Percentiles rank a stretch among this genome's conserved stretches.
Conservation (phyloP, 2,888 invertebrate genomes). For the Copidosoma aretas region DNA sequence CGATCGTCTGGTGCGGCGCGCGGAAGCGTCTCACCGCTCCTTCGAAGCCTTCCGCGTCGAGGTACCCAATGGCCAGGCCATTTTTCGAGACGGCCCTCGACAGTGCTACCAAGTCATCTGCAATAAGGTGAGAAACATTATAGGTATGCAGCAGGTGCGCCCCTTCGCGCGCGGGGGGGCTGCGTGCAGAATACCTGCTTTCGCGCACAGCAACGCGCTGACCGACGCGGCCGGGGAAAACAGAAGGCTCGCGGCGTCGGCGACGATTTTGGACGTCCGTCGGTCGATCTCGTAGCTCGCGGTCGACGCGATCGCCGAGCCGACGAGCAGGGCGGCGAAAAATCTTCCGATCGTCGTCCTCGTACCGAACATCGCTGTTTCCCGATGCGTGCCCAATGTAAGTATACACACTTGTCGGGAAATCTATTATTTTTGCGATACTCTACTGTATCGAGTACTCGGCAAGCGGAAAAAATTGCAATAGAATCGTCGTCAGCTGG, state of each 20-base stretch:
- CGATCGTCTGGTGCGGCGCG: slow-evolving; percentile 42
- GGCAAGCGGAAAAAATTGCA: too few relatives aligned
- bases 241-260: slow-evolving; percentile 7
- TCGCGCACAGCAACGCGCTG: slow-evolving; percentile 22
- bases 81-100: slow-evolving; percentile 47
- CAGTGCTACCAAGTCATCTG: slow-evolving; percentile 45
- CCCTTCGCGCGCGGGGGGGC: neutral
- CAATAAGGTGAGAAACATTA: slow-evolving; percentile 30
- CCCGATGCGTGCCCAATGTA: too few relatives aligned
- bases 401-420: too few relatives aligned
- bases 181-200: slow-evolving; percentile 10
- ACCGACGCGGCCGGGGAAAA: slow-evolving; percentile 28
- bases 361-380: too few relatives aligned
- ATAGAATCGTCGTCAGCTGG: too few relatives aligned
- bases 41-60: slow-evolving; percentile 36
- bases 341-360: neutral
- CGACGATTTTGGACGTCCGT: slow-evolving; percentile 28
- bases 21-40: slow-evolving; percentile 10
- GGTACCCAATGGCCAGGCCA: slow-evolving; percentile 42
- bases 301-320: neutral
- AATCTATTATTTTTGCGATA: too few relatives aligned
- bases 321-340: slow-evolving; percentile 4
- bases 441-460: too few relatives aligned
- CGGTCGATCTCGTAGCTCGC: slow-evolving; percentile 19
- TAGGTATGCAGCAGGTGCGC: too few relatives aligned